Percentiles rank a stretch among this genome's conserved stretches.
Evolutionary conservation across 2,113 vertebrate species (phyloP).

Genomic region (Barnardius zonarius): DNA sequence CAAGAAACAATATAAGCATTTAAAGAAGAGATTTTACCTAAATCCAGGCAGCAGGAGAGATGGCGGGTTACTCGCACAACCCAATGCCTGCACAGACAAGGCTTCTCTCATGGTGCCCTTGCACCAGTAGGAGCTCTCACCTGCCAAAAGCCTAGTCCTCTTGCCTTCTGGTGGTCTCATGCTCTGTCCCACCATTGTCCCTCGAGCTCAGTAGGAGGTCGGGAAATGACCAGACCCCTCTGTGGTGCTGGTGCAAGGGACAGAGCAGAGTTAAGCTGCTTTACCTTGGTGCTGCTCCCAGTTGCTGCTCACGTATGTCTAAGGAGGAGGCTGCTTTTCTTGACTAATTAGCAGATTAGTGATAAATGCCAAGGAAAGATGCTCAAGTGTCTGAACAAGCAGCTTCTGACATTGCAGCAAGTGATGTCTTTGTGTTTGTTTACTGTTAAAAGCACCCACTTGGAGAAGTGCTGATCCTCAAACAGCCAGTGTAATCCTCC

Average conservation of each 20-base stretch:
- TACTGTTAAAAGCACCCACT: not conserved
- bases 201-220: fast-evolving
- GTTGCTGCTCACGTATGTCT: not conserved
- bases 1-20: fast-evolving
- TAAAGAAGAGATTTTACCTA: not conserved
- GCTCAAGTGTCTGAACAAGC: not conserved
- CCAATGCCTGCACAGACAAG: not conserved
- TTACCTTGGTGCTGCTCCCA: not conserved
- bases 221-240: fast-evolving
- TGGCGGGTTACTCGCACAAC: fast-evolving
- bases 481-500: not conserved
- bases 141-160: not conserved
- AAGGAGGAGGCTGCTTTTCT: not conserved
- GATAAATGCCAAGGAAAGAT: not conserved
- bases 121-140: not conserved
- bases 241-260: too few species aligned
- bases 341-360: not conserved
- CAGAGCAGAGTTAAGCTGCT: not conserved
- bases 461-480: not conserved
- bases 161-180: fast-evolving
- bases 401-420: not conserved
- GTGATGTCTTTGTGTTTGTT: not conserved
- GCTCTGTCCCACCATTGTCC: fast-evolving
- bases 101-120: not conserved
- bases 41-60: not conserved